Conservation (phyloP, 1,140 invertebrate species). For the Ptiloglossa arizonensis region DNA sequence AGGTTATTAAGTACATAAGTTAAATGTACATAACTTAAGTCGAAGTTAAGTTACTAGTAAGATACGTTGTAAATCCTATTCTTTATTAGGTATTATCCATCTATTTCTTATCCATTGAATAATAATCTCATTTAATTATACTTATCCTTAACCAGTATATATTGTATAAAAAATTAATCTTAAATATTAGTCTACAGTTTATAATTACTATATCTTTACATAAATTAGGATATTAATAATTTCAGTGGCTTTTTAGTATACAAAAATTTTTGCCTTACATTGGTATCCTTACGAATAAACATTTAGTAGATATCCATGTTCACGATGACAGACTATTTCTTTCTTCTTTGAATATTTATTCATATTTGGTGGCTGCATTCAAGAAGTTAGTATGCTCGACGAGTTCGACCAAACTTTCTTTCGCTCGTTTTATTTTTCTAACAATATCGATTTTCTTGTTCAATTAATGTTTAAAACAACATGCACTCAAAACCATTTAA, state of each 20-base stretch:
- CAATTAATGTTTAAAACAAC: conserved; percentile 9
- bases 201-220: conserved; percentile 21
- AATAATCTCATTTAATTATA: conserved; percentile 58
- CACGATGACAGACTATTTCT: conserved; percentile 8
- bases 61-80: conserved; percentile 52
- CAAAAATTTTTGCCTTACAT: conserved; percentile 19
- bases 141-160: conserved; percentile 46
- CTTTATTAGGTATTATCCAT: conserved; percentile 47
- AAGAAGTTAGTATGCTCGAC: conserved; percentile 37
- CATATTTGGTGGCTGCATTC: conserved; percentile 58
- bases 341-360: conserved; percentile 42
- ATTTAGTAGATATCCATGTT: conserved; percentile 10
- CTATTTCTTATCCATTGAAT: conserved; percentile 31
- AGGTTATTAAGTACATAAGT: conserved; percentile 72
- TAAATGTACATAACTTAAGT: conserved; percentile 72
- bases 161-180: conserved; percentile 23
- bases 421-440: neutral
- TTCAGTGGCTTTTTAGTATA: conserved; percentile 23
- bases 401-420: neutral
- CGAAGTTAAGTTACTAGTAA: conserved; percentile 60
- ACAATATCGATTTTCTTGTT: neutral
- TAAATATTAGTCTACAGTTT: conserved; percentile 19
- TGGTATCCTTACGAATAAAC: conserved; percentile 33
- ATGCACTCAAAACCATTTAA: no score
- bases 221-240: conserved; percentile 44